Evolutionary conservation across 2,113 vertebrate species (phyloP).

Genomic region (Oryzias woworae): DNA sequence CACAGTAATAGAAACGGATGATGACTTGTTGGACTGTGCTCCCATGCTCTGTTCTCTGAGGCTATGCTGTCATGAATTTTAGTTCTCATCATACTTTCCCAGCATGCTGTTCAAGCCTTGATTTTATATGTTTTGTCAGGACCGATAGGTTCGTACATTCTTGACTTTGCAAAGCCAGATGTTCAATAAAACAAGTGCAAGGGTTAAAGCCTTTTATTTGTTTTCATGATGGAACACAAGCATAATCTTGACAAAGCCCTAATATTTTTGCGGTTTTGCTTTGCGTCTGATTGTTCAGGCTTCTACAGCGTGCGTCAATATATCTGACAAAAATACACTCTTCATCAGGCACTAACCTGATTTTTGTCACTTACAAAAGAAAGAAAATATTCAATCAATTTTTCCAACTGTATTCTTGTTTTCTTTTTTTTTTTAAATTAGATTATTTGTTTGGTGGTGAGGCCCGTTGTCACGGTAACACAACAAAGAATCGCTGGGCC

Average conservation of each 20-base stretch:
- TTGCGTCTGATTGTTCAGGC: too few relatives aligned
- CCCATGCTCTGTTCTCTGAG: conserved; percentile 21
- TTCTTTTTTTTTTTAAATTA: conserved; percentile 1
- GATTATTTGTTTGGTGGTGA: too few relatives aligned
- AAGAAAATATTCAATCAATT: too few relatives aligned
- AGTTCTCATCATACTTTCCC: conserved; percentile 28
- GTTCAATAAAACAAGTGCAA: conserved; percentile 32
- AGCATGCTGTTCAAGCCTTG: conserved; percentile 7
- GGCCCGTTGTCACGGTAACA: too few relatives aligned
- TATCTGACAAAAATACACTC: too few relatives aligned
- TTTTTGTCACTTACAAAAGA: not conserved
- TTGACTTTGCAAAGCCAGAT: conserved; percentile 19
- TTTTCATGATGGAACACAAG: conserved; percentile 15
- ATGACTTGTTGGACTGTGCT: conserved; percentile 22
- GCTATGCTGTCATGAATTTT: conserved; percentile 42
- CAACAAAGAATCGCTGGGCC: too few relatives aligned
- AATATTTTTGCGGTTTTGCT: too few relatives aligned
- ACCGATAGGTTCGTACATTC: conserved; percentile 38
- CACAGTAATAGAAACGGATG: conserved; percentile 59
- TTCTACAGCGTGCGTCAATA: too few relatives aligned
- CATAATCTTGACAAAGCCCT: not conserved
- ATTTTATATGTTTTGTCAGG: conserved; percentile 48
- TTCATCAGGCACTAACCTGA: not conserved
- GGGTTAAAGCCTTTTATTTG: conserved; percentile 34
- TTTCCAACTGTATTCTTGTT: not conserved